Conservation (phyloP, 2,888 invertebrate species). For the Trypoxylon attenuatum region DNA sequence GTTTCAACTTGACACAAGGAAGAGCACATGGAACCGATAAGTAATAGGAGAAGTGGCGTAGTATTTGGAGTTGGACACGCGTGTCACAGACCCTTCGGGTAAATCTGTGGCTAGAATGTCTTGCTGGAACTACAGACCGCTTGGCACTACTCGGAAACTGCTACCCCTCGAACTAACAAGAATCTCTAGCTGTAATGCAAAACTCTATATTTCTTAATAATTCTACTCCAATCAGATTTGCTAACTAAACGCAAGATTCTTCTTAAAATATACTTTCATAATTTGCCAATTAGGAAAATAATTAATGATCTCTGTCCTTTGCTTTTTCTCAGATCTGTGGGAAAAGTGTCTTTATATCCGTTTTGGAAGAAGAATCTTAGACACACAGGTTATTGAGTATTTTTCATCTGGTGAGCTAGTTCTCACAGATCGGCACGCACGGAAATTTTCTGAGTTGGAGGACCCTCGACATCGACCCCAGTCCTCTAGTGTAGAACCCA, state of each 20-base stretch:
- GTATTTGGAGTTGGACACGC: constrained; percentile 36
- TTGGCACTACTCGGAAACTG: constrained; percentile 58
- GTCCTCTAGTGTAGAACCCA: constrained; percentile 32
- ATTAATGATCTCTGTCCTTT: no score
- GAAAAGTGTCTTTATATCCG: no score
- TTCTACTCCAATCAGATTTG: no score
- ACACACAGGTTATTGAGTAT: constrained; percentile 10
- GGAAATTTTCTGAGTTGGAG: constrained; percentile 21
- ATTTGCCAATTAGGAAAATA: no score
- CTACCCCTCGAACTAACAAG: constrained; percentile 19
- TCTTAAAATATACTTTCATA: no score
- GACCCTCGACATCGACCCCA: constrained; percentile 19
- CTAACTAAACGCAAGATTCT: no score
- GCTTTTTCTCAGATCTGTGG: no score
- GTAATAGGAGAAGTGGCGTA: constrained; percentile 49
- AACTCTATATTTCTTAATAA: no score
- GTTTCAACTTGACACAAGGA: constrained; percentile 63
- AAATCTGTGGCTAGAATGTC: constrained; percentile 29
- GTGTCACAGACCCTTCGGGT: constrained; percentile 44
- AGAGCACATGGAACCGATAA: constrained; percentile 52
- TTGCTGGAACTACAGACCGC: constrained; percentile 55
- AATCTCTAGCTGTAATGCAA: no score
- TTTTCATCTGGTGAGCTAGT: constrained; percentile 18
- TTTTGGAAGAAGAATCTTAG: constrained; percentile 20
- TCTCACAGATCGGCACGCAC: constrained; percentile 58